Evolutionary conservation across 2,113 vertebrate genomes (phyloP), one percentile per base, ranked within the genome.

Genomic region (Motacilla alba): DNA sequence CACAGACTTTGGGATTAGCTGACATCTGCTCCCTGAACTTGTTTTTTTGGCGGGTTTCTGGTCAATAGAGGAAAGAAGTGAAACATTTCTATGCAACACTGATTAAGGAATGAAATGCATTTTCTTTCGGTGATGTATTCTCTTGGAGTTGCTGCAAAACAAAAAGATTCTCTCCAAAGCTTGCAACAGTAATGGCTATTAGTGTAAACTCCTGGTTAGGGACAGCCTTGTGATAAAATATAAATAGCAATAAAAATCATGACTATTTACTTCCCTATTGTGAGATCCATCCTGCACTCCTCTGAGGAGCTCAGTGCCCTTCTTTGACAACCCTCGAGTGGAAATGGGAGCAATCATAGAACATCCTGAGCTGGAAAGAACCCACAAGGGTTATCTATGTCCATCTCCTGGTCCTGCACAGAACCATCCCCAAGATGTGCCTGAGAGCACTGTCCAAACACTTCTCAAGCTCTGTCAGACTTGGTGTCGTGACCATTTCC

Each of bases 1-100:
- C 53, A 53, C 68, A 92, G 93, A 81, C 77, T 95, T 91, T 37
- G 64, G 83, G 80, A 93, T 96, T 93, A 96, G 83, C 53, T 75
- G 92, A 89, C 79, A 90, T 92, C 83, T 97, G 83, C 80, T 95
- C 90, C 83, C 64, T 68, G 72, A 87, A 91, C 41, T 95, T 87
- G n/a, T 21, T 56, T 90, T 92, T 85, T 83, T 92, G 66, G 39
- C 0, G 1, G 3, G 55, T 82, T 87, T 93, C 70, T 85, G 58
- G 82, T 74, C 72, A 80, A 49, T 26, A 90, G 58, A 83, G 69
- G 44, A 81, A 83, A 80, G 59, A 90, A 81, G 47, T 50, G 44
- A 95, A 95, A 81, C 33, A 56, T 81, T 93, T 77, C 83, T 78
- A 41, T 60, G 33, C 56, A 83, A 70, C 14, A 60, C 27, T 52